A percentile compares a stretch with the other conserved stretches of the same genome.
These are phyloP conservation scores for Musca vetustissima DNA, from an alignment of 1,140 invertebrate genomes.

Conservation along the genomic window DNA sequence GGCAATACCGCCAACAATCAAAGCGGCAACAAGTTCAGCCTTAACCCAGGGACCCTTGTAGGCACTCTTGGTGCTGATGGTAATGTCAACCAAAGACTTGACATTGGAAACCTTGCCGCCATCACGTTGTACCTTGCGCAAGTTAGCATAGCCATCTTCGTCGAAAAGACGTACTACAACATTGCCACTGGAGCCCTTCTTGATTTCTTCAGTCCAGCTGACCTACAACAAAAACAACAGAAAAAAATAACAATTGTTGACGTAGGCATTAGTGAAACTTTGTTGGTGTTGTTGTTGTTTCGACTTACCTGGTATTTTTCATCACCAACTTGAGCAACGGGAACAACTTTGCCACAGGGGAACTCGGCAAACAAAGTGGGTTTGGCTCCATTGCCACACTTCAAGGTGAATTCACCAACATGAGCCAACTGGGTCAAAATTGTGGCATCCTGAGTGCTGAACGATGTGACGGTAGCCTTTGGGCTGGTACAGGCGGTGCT, in stretches of 20 bases:
- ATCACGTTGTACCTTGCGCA: slow-evolving; percentile 74
- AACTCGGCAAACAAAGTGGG: slow-evolving; percentile 82
- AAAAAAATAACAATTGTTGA: no score
- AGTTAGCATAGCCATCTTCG: slow-evolving; percentile 84
- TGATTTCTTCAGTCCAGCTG: slow-evolving; percentile 87
- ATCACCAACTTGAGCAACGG: slow-evolving; percentile 74
- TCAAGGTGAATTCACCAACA: slow-evolving; percentile 73
- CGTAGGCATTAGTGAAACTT: not conserved
- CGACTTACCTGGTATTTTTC: slow-evolving; percentile 75
- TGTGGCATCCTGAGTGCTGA: slow-evolving; percentile 89
- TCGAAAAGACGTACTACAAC: slow-evolving; percentile 83
- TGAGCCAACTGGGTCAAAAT: slow-evolving; percentile 82
- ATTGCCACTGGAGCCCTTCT: slow-evolving; percentile 76
- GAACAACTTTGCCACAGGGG: slow-evolving; percentile 72
- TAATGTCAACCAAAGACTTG: slow-evolving; percentile 73
- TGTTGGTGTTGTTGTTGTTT: not conserved
- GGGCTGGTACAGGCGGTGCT: slow-evolving; percentile 61
- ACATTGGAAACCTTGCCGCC: slow-evolving; percentile 68
- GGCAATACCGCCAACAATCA: slow-evolving; percentile 75
- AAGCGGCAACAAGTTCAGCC: slow-evolving; percentile 85
- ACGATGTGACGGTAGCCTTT: slow-evolving; percentile 68
- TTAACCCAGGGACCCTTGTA: slow-evolving; percentile 91
- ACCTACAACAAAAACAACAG: no score
- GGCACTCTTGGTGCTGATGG: slow-evolving; percentile 79
- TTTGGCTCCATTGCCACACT: slow-evolving; percentile 66